phyloP scores from a whole-genome alignment of 2,797 vertebrate genomes.

The Amazona finschi region DNA sequence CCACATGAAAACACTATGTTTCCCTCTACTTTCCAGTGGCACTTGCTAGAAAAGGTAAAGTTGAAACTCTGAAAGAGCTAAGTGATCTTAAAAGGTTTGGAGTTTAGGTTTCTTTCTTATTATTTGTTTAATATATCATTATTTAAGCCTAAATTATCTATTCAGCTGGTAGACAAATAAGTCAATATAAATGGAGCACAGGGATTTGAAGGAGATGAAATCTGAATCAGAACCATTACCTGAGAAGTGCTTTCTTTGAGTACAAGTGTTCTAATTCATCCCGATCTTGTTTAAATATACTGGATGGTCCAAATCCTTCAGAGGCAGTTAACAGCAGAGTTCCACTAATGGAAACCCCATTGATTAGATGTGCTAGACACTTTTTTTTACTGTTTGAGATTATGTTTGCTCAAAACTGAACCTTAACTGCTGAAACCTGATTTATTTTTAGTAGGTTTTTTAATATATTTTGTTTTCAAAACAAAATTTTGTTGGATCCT shows the following conservation, averaged over 20 bases:
- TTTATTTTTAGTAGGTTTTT: neutral
- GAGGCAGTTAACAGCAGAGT: neutral
- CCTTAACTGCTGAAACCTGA: neutral
- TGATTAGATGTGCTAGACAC: neutral
- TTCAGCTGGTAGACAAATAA: neutral
- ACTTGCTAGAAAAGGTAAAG: neutral
- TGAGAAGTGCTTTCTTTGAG: neutral
- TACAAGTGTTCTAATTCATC: neutral
- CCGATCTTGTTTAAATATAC: neutral
- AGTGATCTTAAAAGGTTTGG: neutral
- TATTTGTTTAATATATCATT: neutral
- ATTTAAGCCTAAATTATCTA: neutral
- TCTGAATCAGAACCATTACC: neutral
- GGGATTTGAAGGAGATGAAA: neutral
- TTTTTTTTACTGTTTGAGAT: neutral
- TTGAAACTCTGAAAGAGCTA: neutral
- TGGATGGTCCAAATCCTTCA: neutral
- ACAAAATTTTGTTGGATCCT: neutral
- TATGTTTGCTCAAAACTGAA: neutral
- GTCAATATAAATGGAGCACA: neutral
- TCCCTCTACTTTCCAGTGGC: neutral
- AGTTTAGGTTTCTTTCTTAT: neutral
- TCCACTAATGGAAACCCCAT: neutral
- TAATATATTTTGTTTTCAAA: conserved; percentile 4
- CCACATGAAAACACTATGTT: neutral